These are phyloP conservation scores for Parauchenoglanis punctatus DNA, from an alignment of 2,797 vertebrate genomes.

Conservation along the genomic window DNA sequence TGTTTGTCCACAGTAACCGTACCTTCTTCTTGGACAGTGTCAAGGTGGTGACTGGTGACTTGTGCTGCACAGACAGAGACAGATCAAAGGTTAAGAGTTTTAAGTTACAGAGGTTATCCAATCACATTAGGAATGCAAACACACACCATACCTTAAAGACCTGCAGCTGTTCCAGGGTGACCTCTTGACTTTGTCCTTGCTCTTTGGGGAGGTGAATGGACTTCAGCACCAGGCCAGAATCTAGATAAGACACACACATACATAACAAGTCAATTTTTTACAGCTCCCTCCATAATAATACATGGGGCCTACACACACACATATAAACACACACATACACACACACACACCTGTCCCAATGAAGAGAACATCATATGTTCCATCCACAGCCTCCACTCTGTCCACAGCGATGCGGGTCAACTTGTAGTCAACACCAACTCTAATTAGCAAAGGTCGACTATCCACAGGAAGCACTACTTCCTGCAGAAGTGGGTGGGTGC, in stretches of 20 bases:
- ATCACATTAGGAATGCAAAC: constrained; percentile 11
- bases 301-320: not conserved
- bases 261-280: not conserved
- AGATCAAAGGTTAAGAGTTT: constrained; percentile 38
- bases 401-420: constrained; percentile 81
- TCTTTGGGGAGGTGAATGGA: constrained; percentile 75
- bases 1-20: constrained; percentile 56
- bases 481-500: constrained; percentile 77
- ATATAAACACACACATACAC: not conserved
- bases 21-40: constrained; percentile 83
- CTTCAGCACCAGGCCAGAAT: constrained; percentile 84
- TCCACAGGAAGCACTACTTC: constrained; percentile 76
- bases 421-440: constrained; percentile 80
- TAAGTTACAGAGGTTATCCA: constrained; percentile 2
- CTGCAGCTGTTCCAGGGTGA: constrained; percentile 86
- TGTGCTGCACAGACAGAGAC: constrained; percentile 68
- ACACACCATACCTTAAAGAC: constrained; percentile 79
- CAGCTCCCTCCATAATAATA: not conserved
- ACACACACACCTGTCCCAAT: constrained; percentile 78
- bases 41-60: constrained; percentile 81
- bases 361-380: constrained; percentile 79
- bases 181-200: constrained; percentile 73
- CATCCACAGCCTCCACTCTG: constrained; percentile 80
- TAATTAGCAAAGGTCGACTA: constrained; percentile 77
- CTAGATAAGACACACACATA: constrained; percentile 59